A percentile compares a stretch with the other conserved stretches of the same genome.
phyloP scores from a whole-genome alignment of 1,140 invertebrate genomes.

The Cydia splendana region DNA sequence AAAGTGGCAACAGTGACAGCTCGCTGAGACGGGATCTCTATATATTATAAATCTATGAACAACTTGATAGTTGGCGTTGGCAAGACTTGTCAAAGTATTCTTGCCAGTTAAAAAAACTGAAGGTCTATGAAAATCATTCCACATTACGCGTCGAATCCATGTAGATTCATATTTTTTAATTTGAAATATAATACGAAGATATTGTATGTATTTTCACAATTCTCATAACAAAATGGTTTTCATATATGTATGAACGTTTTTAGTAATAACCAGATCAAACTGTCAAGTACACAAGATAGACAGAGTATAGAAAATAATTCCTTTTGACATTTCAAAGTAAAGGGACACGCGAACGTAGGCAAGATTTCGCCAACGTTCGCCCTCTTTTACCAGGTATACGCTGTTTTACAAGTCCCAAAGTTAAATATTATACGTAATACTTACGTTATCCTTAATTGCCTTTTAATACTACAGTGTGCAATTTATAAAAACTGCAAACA shows the following conservation, averaged over 20 bases:
- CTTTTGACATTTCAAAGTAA: conserved; percentile 73
- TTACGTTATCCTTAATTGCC: background rate
- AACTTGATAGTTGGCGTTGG: no score
- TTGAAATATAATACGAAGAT: no score
- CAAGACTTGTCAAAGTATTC: no score
- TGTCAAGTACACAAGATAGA: conserved; percentile 37
- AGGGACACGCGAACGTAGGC: conserved; percentile 77
- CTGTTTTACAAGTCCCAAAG: conserved; percentile 23
- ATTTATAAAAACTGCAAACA: conserved; percentile 9
- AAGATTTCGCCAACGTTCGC: conserved; percentile 70
- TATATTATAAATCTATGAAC: background rate
- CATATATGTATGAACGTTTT: conserved; percentile 23
- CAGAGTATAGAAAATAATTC: conserved; percentile 37
- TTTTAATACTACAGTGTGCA: background rate
- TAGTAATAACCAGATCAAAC: conserved; percentile 16
- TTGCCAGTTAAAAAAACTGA: no score
- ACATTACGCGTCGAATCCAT: no score
- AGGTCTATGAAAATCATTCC: no score
- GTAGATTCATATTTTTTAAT: no score
- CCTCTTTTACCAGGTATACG: conserved; percentile 69
- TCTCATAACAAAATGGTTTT: no score
- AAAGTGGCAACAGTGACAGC: no score
- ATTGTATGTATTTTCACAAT: no score
- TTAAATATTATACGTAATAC: background rate
- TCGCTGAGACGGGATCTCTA: no score